Evolutionary conservation across 2,888 invertebrate species (phyloP), one percentile per base, ranked within the genome.

Genomic region (Lochmaea crataegi): DNA sequence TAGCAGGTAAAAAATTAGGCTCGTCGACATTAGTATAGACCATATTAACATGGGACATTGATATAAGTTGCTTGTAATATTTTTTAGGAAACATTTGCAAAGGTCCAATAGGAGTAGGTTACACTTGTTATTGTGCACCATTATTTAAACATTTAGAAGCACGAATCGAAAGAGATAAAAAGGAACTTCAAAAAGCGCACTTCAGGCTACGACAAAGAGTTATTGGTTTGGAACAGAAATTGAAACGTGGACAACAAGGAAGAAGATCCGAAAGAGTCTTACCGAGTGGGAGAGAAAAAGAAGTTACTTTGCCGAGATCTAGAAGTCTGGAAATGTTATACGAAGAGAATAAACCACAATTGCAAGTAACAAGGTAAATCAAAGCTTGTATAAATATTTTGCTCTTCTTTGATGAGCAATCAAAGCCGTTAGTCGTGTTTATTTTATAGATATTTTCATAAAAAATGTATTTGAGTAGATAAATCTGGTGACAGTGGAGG

Each of bases 51-150:
- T 22, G 11, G 14, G 6, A 41, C 12, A 57, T 66, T 12, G 14
- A 10, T 4, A 12, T 26, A 18, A 18, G 16, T 26, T 16, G 12
- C 10, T 58, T 74, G 41, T 42, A 18, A 9, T 16, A 11, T 32
- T 26, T 45, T 74, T 10, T 41, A 77, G 77, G 98, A 2, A 97
- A 97, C 84, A 95, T 98, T 75, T 93, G 96, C 81, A 97, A 98
- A 88, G 97, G 97, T 1, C 97, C 97, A 0, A 93, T 97, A n/a
- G 97, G 97, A 0, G 94, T 96, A 2, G 96, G 96, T 0, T 95
- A 96, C 85, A 94, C 95, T 0, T 97, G 96, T 86, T 96, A 96
- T 84, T 98, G 98, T 84, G 96, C 95, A 0, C 97, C 97, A 0
- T 93, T 96, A 86, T 94, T 97, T 84, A 91, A 94, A 76, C 94